Conservation (phyloP, 2,113 vertebrate genomes). For the Apeltes quadracus region DNA sequence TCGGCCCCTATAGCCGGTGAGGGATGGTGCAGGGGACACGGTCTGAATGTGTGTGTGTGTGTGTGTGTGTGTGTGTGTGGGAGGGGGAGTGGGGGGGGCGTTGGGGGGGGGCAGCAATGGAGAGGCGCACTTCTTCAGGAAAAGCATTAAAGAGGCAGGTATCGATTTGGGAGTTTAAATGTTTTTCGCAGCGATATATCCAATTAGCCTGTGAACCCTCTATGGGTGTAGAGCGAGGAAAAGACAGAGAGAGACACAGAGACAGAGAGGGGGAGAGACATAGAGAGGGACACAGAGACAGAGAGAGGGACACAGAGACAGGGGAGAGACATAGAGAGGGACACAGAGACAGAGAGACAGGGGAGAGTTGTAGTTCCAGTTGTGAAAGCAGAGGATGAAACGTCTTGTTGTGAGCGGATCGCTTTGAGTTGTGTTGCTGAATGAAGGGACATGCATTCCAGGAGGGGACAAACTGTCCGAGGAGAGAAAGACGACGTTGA, state of each 20-base stretch:
- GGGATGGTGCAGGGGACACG: constrained; percentile 62
- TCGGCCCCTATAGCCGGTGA: constrained; percentile 68
- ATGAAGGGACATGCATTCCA: not conserved
- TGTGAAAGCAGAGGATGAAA: no score
- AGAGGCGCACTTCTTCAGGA: constrained; percentile 76
- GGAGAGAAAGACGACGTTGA: constrained; percentile 16
- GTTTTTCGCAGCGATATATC: constrained; percentile 81
- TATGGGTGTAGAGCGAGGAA: constrained; percentile 61
- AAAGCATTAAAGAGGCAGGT: constrained; percentile 82
- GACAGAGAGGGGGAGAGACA: no score
- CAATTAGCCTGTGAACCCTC: constrained; percentile 82
- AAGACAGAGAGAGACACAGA: no score
- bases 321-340: no score
- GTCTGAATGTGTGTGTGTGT: no score
- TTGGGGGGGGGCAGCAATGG: constrained; percentile 60
- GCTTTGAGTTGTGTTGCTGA: not conserved
- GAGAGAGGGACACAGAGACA: no score
- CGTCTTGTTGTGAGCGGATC: no score
- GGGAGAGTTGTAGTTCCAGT: no score
- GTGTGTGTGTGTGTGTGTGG: no score
- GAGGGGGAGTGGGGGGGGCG: constrained; percentile 7
- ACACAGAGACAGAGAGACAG: no score
- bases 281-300: no score
- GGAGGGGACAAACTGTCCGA: not conserved
- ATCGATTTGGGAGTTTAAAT: constrained; percentile 83